Base-by-base conservation (phyloP, 2,113 vertebrate genomes). In the Salvator merianae region DNA sequence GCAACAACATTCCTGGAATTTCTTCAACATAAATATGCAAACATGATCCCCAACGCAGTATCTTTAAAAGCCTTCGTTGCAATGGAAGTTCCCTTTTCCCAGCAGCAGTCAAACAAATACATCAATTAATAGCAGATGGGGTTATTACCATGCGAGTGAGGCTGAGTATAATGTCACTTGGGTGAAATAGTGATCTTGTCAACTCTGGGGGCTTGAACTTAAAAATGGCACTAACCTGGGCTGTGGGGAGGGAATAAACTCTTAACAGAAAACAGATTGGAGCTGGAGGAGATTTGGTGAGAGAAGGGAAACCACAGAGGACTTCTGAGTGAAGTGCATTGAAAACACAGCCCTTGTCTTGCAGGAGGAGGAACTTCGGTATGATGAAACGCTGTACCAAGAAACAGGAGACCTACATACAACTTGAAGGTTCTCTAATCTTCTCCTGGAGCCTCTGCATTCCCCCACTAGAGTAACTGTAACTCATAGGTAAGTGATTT, bases 191-290 rank as follows among this genome's bases (percentile, higher is more conserved):
- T 79, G 90, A 89, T 94, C 90, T 93, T n/a, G 72, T 87, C 38
- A 66, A 47, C 92, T 92, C 0, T 55, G 79, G 87, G 1, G 79
- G 85, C 83, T 82, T 87, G 62, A 91, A 91, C 88, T 89, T 62
- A 0, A 30, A 84, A 90, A 71, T 79, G 87, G 88, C 85, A 85
- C 85, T 4, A 24, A 88, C 24, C 74, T 87, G 84, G 36, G 9
- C 87, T 91, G 38, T 0, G 65, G 3, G 9, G 34, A 34, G 10
- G 12, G 89, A 84, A 86, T 83, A 7, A 91, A 78, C 89, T 90
- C 91, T 82, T 94, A 94, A 94, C 94, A 88, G 87, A 90, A 92
- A 95, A 84, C 95, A 95, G 91, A 93, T 93, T 89, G 84, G 86
- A 53, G 30, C 5, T 24, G 76, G 30, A 74, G 12, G 53, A 62